phyloP scores from a whole-genome alignment of 64 coral and sea anemone genomes.

The Dendrophyllia cribrosa region DNA sequence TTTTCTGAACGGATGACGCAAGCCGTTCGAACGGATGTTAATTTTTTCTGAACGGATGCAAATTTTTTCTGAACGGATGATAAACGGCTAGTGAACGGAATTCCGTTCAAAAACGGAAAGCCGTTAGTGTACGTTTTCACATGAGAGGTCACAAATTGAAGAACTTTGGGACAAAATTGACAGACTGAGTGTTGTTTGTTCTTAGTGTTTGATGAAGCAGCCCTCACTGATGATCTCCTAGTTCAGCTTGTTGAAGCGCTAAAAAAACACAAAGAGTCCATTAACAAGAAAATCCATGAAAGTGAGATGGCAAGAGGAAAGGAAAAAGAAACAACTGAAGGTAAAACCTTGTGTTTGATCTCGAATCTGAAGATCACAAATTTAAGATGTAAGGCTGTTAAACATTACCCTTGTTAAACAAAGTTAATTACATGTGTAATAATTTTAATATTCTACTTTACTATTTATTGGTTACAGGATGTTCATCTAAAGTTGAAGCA shows the following conservation, averaged over 20 bases:
- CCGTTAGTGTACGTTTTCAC: no score
- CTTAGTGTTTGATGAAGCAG: constrained; percentile 94
- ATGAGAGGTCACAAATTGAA: neutral
- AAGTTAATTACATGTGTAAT: no score
- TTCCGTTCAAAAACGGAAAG: no score
- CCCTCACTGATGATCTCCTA: constrained; percentile 90
- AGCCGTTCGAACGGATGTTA: no score
- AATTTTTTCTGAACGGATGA: no score
- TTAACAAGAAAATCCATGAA: constrained; percentile 17
- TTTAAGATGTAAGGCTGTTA: no score
- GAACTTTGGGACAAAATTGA: neutral
- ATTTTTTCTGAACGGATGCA: no score
- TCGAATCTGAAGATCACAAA: no score
- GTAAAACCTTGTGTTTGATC: neutral
- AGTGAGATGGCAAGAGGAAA: constrained; percentile 11
- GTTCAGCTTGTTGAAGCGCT: constrained; percentile 90
- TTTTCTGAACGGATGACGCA: no score
- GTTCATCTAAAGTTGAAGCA: constrained; percentile 1
- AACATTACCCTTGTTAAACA: no score
- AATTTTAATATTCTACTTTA: neutral
- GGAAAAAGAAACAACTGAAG: neutral
- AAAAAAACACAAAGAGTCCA: constrained; percentile 51
- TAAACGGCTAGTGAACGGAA: no score
- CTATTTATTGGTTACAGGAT: neutral
- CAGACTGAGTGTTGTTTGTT: constrained; percentile 15